Evolutionary conservation across 2,797 vertebrate species (phyloP).

Genomic region (Lepidocolaptes lacrymiger): DNA sequence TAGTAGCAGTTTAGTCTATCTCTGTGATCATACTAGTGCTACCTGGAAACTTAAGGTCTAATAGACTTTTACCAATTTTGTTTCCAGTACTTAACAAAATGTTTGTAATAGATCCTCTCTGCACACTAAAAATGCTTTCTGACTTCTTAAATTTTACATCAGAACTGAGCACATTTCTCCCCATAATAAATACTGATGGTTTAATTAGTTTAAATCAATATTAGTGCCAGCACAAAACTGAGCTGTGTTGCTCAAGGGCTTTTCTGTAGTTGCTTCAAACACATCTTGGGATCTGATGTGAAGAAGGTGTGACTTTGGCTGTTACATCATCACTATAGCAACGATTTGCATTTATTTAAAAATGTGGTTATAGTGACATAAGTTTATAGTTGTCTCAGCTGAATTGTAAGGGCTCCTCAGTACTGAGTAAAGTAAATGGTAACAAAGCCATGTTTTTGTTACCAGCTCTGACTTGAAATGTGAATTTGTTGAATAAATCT

Average conservation of each 20-base stretch:
- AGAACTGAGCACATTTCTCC: background rate
- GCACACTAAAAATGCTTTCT: background rate
- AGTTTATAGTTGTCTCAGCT: background rate
- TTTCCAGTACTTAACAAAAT: background rate
- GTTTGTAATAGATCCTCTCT: accelerated
- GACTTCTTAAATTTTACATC: background rate
- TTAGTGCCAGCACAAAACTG: background rate
- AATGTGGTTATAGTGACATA: background rate
- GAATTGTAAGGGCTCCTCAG: background rate
- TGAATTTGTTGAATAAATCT: background rate
- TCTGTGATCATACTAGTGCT: background rate
- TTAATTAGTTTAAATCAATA: background rate
- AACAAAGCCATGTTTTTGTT: background rate
- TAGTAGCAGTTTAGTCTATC: background rate
- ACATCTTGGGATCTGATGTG: background rate
- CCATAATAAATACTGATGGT: background rate
- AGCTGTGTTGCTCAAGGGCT: background rate
- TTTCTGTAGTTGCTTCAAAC: background rate
- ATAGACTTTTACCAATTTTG: background rate
- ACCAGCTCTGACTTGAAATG: background rate
- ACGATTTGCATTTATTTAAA: background rate
- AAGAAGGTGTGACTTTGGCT: background rate
- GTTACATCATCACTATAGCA: accelerated
- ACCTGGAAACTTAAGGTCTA: background rate
- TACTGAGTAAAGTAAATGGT: background rate